A percentile compares a stretch with the other conserved stretches of the same genome.
Conservation (phyloP, 1,140 invertebrate genomes). For the Zaprionus ornatus region DNA sequence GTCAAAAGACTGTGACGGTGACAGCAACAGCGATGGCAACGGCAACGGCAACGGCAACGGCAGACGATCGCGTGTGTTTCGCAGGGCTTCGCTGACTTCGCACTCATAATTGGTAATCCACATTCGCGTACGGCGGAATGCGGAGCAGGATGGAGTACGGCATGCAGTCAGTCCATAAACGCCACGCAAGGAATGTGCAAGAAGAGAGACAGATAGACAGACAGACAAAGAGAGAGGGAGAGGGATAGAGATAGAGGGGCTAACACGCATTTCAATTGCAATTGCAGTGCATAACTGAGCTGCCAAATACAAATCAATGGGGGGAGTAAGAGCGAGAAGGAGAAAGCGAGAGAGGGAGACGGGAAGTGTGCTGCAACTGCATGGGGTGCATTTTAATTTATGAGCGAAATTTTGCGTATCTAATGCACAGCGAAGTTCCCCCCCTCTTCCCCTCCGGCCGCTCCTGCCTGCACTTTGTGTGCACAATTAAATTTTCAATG, state of each 20-base stretch:
- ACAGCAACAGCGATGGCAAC: too few species aligned
- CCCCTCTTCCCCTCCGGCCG: background rate
- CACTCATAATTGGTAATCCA: background rate
- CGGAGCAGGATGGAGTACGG: background rate
- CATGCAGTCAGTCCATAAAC: background rate
- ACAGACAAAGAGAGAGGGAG: background rate
- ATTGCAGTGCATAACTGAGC: background rate
- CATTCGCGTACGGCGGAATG: background rate
- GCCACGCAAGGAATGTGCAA: background rate
- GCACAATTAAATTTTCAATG: constrained; percentile 79
- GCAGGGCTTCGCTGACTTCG: background rate
- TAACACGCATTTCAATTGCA: background rate
- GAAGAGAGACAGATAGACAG: background rate
- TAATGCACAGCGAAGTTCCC: constrained; percentile 51
- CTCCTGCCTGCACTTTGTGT: constrained; percentile 52
- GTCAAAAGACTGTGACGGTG: too few species aligned
- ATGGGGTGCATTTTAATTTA: constrained; percentile 64
- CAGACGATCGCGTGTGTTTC: background rate
- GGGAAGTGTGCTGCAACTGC: background rate
- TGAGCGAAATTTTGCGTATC: constrained; percentile 65
- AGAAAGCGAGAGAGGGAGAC: background rate
- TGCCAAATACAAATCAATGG: background rate
- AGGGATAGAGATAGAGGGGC: background rate
- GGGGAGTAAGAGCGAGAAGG: background rate
- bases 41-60: background rate